phyloP scores from a whole-genome alignment of 2,888 invertebrate genomes.

The Cataglyphis albicans region DNA sequence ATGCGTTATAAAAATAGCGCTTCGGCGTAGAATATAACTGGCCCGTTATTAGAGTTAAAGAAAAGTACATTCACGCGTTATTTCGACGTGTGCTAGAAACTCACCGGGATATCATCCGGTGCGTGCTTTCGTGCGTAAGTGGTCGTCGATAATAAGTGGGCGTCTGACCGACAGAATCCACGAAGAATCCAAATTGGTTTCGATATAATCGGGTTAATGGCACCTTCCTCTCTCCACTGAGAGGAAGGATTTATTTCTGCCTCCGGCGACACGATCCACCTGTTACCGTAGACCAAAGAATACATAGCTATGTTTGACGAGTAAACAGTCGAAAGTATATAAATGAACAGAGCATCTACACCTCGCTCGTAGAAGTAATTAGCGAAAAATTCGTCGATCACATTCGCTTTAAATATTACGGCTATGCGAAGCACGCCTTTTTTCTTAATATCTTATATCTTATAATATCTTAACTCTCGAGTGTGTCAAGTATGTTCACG shows the following conservation, averaged over 20 bases:
- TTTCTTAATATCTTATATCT: slow-evolving; percentile 55
- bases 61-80: slow-evolving; percentile 48
- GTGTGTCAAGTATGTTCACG: slow-evolving; percentile 69
- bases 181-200: slow-evolving; percentile 27
- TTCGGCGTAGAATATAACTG: slow-evolving; percentile 75
- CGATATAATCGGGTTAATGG: slow-evolving; percentile 21
- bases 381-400: not conserved
- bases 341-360: not conserved
- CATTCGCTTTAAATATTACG: slow-evolving; percentile 18
- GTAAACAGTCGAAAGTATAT: not conserved
- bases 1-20: slow-evolving; percentile 65
- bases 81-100: slow-evolving; percentile 49
- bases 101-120: slow-evolving; percentile 24
- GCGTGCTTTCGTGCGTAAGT: slow-evolving; percentile 26
- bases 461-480: slow-evolving; percentile 51
- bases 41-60: slow-evolving; percentile 69
- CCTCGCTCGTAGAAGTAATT: not conserved
- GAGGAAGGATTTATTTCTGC: slow-evolving; percentile 9
- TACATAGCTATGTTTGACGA: slow-evolving; percentile 8
- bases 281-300: slow-evolving; percentile 28
- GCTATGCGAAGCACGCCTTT: slow-evolving; percentile 30
- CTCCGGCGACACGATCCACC: slow-evolving; percentile 21
- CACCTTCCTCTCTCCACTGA: not conserved
- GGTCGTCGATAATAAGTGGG: slow-evolving; percentile 24
- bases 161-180: slow-evolving; percentile 3